phyloP scores from a whole-genome alignment of 1,140 invertebrate species.

The Nebria ingens region DNA sequence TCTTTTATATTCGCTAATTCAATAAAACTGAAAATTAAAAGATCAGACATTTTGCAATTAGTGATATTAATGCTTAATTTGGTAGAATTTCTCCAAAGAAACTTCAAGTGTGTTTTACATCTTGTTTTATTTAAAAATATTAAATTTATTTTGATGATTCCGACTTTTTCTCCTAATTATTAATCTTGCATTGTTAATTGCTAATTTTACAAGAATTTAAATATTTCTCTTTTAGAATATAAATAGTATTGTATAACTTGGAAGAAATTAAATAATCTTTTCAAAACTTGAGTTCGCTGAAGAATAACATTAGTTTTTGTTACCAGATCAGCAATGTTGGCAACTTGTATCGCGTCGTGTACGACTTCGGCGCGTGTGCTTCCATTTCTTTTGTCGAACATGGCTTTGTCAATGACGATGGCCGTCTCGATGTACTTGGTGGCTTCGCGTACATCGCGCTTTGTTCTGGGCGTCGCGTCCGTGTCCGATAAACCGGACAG shows the following conservation, averaged over 20 bases:
- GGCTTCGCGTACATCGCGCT: conserved; percentile 73
- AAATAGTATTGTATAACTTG: too few species aligned
- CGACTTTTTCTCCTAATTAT: too few species aligned
- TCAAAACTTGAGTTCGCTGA: too few species aligned
- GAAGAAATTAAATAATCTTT: too few species aligned
- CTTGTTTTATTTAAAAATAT: neutral
- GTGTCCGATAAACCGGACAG: conserved; percentile 42
- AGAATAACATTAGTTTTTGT: too few species aligned
- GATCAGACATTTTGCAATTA: neutral
- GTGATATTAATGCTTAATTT: conserved; percentile 2
- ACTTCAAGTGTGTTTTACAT: neutral
- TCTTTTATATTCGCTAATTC: neutral
- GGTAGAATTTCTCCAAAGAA: neutral
- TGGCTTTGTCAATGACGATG: conserved; percentile 83
- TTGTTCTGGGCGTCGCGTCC: conserved; percentile 31
- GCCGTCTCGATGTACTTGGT: conserved; percentile 90
- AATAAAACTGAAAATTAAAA: conserved; percentile 3
- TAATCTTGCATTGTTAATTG: too few species aligned
- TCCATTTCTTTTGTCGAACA: conserved; percentile 88
- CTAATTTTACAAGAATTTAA: too few species aligned
- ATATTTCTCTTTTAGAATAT: too few species aligned
- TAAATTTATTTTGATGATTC: conserved; percentile 6
- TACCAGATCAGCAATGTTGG: conserved; percentile 93
- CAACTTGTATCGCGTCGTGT: conserved; percentile 90
- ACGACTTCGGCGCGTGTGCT: conserved; percentile 81